Evolutionary conservation across 1,140 invertebrate genomes (phyloP), one percentile per base, ranked within the genome.

Genomic region (Drosophila pruinosa): DNA sequence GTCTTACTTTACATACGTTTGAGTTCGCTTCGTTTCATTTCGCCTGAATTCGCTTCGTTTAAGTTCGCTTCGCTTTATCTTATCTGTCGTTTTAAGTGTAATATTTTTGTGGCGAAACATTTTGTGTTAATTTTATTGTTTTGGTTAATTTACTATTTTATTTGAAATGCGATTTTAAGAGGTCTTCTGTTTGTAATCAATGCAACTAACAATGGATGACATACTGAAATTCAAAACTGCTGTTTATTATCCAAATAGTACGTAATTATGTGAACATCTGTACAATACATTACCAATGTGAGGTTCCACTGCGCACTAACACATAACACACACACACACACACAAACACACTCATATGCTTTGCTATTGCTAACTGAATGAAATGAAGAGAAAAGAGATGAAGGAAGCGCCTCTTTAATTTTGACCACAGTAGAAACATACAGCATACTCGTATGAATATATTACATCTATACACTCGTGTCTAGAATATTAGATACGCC

Each of bases 251-350:
- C 12, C 48, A 17, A 38, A 5, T 39, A 45, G 53, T 47, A 47
- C 17, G 15, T 36, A 53, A 12, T 7, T 53, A 53, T 53, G 8
- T n/a, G 45, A 21, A 39, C 2, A 45, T 57, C 5, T 47, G 39
- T 28, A 38, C 14, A 39, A 43, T 41, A 19, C 21, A 38, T 15
- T 4, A 58, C 19, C 14, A 48, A 75, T 71, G 63, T 74, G 59
- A 82, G 70, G 77, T 81, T 80, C 69, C 69, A 85, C 77, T 67
- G 80, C 80, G 80, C 81, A 80, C 80, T 69, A 41, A 83, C 57
- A 77, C 61, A 68, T 24, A 38, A 52, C 2, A 14, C 47, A 68
- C 14, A 61, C 24, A 52, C 50, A 28, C n/a, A 34, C 39, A 47
- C 31, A 62, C 19, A 47, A 31, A 34, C 45, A 70, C 80, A 79